These are phyloP conservation scores for Thymelicus lineola DNA, from an alignment of 2,888 invertebrate genomes.

Conservation along the genomic window DNA sequence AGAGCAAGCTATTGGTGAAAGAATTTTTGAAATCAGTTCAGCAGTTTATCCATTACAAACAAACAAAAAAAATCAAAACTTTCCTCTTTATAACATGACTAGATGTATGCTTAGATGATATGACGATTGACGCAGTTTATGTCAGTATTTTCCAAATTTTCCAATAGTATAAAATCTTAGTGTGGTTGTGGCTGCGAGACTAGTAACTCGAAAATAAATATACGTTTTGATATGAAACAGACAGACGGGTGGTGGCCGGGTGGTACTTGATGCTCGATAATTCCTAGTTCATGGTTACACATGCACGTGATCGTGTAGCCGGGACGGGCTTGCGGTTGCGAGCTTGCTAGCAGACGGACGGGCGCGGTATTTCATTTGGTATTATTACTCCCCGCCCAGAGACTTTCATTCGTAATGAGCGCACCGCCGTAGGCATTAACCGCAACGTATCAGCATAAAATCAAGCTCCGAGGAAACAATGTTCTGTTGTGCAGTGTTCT, in stretches of 20 bases:
- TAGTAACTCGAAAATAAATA: not conserved
- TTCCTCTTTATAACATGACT: no score
- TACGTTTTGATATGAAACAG: constrained; percentile 34
- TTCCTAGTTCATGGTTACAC: constrained; percentile 71
- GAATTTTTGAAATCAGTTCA: no score
- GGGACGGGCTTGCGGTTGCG: constrained; percentile 63
- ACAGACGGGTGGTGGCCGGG: constrained; percentile 12
- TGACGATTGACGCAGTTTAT: no score
- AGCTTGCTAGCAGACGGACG: constrained; percentile 64
- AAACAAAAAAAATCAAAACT: no score
- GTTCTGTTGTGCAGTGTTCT: constrained; percentile 20
- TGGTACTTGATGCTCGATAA: constrained; percentile 42
- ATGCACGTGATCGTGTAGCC: constrained; percentile 56
- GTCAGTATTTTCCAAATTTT: no score
- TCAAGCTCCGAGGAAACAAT: constrained; percentile 45
- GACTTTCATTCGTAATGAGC: constrained; percentile 75
- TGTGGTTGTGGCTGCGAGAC: not conserved
- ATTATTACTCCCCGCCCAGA: constrained; percentile 66
- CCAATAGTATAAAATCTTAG: no score
- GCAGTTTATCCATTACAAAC: no score
- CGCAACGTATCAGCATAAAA: constrained; percentile 64
- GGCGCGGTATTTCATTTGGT: constrained; percentile 71
- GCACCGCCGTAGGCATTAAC: constrained; percentile 58
- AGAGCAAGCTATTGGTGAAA: no score
- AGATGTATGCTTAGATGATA: no score